Base-by-base conservation (phyloP, 2,113 vertebrate species). In the Nothoprocta pentlandii region DNA sequence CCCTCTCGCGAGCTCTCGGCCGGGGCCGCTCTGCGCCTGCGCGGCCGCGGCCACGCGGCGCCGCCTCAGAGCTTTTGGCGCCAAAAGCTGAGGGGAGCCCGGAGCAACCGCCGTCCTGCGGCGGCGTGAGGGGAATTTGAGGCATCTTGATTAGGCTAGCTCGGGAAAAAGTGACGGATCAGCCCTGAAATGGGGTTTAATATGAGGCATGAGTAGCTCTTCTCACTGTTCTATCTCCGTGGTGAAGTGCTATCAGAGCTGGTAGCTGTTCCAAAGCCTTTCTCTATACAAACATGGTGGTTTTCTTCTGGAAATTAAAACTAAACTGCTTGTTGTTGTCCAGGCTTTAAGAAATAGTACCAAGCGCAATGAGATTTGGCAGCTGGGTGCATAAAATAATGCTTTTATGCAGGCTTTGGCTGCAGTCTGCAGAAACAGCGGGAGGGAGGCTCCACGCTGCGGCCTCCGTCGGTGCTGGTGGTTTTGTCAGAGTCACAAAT, bases 11-110 rank as follows among this genome's bases (percentile, higher is more conserved):
- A 76, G 41, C 3, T 10, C 9, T 1, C 7, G 12, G 25, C 26
- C 4, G 12, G 22, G 10, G 9, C 1, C 30, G 8, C 21, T 1
- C 2, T 12, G 10, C 0, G 17, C 5, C 22, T 25, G 2, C 0
- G 71, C 87, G 87, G 92, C 92, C 34, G 78, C 54, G 53, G 71
- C 70, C 1, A 17, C n/a, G 12, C 4, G 4, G 23, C 0, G 0
- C 3, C 0, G 26, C 17, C 2, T 9, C 2, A 3, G 2, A 5
- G 10, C 13, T 42, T 32, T 85, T 68, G 77, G 89, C 93, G 89
- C 85, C 76, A 68, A 85, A 84, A 13, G 1, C 28, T 13, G 2
- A 2, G 3, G 2, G 47, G 47, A 49, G 47, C 20, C 47, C 9
- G 20, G 47, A 49, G 47, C 20, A 10, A 10, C 21, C 49, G 21